phyloP scores from a whole-genome alignment of 2,113 vertebrate species.

The Zosterops lateralis region DNA sequence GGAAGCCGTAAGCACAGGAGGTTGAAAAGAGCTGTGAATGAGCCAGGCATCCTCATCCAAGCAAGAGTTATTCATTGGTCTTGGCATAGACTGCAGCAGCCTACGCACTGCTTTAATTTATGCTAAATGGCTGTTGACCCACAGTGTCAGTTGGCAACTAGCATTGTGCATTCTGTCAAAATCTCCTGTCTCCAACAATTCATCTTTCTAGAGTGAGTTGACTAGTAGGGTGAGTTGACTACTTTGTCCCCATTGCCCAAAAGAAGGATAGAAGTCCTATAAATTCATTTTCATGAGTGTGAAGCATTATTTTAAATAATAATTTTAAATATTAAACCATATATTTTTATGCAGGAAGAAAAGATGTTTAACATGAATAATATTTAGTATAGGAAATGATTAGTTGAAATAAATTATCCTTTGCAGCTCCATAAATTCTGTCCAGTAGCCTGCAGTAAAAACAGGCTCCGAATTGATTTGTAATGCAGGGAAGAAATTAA shows the following conservation, averaged over 20 bases:
- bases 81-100: constrained; percentile 45
- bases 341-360: constrained; percentile 49
- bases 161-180: neutral
- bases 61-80: constrained; percentile 54
- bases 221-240: neutral
- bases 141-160: constrained; percentile 10
- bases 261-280: neutral
- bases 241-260: neutral
- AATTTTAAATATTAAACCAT: constrained; percentile 65
- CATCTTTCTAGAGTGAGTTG: neutral
- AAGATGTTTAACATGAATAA: constrained; percentile 47
- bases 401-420: constrained; percentile 64
- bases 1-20: constrained; percentile 14
- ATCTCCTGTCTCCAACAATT: neutral
- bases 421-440: constrained; percentile 50
- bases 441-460: constrained; percentile 52
- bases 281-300: neutral
- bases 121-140: constrained; percentile 48
- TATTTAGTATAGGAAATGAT: constrained; percentile 55
- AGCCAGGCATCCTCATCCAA: constrained; percentile 37
- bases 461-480: constrained; percentile 27
- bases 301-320: constrained; percentile 14
- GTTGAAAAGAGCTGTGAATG: constrained; percentile 31
- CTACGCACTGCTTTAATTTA: constrained; percentile 42
- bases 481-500: constrained; percentile 51